These are phyloP conservation scores for Empis livida DNA, from an alignment of 2,888 invertebrate genomes.

Conservation along the genomic window DNA sequence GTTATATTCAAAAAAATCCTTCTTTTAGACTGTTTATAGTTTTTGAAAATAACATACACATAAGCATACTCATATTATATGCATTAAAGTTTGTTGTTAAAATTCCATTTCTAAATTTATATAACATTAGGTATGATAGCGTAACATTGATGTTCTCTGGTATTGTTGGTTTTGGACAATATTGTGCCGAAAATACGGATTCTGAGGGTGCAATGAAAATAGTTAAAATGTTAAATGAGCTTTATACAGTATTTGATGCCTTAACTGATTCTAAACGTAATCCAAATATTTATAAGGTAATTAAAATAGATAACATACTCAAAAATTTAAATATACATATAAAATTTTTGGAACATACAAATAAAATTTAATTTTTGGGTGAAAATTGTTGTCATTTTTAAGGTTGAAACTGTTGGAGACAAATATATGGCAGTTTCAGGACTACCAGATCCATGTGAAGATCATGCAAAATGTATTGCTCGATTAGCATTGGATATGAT, in stretches of 20 bases:
- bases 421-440: conserved; percentile 98
- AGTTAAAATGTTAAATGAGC: conserved; percentile 81
- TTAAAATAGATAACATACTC: no score
- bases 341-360: no score
- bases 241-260: conserved; percentile 89
- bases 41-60: no score
- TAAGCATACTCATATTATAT: no score
- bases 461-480: conserved; percentile 85
- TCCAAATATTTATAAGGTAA: conserved; percentile 93
- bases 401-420: conserved; percentile 97
- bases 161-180: conserved; percentile 81
- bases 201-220: conserved; percentile 92
- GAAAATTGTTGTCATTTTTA: not conserved
- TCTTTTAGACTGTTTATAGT: no score
- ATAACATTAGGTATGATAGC: conserved; percentile 57
- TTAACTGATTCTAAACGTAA: conserved; percentile 85
- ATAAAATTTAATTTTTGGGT: conserved; percentile 12
- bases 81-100: no score
- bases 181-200: conserved; percentile 82
- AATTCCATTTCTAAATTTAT: no score
- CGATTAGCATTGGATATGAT: conserved; percentile 87
- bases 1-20: no score
- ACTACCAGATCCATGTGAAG: conserved; percentile 77
- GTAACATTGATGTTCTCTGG: conserved; percentile 92
- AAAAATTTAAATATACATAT: no score